Conservation (phyloP, 2,888 invertebrate species). For the Drosophila fungiperda region DNA sequence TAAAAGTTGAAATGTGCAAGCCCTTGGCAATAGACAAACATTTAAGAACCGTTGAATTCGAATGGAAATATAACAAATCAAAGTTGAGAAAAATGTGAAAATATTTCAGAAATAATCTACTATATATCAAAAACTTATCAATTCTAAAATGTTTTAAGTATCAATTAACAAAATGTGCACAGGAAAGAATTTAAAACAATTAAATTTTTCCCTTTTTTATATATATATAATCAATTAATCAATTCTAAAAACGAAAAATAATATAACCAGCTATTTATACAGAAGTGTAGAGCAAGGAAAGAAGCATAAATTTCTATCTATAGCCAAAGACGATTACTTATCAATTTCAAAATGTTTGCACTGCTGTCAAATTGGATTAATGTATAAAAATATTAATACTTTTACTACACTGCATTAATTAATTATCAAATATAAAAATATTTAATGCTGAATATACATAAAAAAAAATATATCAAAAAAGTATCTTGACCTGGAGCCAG, state of each 20-base stretch:
- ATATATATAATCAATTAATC: no score
- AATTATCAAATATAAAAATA: neutral
- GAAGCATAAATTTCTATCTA: no score
- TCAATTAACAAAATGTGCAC: neutral
- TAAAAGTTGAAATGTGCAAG: neutral
- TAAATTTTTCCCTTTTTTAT: no score
- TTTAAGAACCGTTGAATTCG: neutral
- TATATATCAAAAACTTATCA: no score
- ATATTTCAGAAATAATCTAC: no score
- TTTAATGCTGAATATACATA: neutral
- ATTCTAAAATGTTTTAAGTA: no score
- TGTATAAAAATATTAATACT: neutral
- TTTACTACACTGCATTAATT: neutral
- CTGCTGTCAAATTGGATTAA: neutral
- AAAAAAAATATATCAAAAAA: neutral
- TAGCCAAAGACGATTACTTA: no score
- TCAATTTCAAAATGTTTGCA: no score
- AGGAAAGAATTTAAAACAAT: neutral
- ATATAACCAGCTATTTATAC: no score
- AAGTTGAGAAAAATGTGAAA: no score
- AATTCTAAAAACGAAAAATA: no score
- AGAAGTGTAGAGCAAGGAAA: no score
- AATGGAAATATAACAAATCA: neutral
- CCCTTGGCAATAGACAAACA: neutral
- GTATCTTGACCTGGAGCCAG: neutral